Evolutionary conservation across 2,888 invertebrate genomes (phyloP).

Genomic region (Synanthedon tipuliformis): DNA sequence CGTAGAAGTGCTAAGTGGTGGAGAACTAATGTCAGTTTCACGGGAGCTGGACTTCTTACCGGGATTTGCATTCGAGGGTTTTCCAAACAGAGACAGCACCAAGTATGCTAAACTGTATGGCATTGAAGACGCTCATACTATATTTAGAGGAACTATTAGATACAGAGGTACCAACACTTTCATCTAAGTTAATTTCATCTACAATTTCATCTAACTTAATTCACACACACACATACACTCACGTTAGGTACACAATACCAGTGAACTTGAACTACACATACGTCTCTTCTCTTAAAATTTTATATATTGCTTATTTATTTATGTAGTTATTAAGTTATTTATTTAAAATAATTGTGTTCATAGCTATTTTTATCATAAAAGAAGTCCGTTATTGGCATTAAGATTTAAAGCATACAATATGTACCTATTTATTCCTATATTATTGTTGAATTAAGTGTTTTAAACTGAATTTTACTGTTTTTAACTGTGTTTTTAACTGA

Average conservation of each 20-base stretch:
- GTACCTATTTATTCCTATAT: no score
- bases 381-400: no score
- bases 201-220: no score
- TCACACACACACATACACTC: no score
- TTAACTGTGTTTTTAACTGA: no score
- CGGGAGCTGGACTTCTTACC: conserved; percentile 90
- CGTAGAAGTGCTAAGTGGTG: conserved; percentile 90
- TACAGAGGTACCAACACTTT: conserved; percentile 72
- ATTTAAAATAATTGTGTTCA: background rate
- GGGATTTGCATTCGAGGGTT: conserved; percentile 96
- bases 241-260: background rate
- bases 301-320: background rate
- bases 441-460: no score
- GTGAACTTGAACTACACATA: no score
- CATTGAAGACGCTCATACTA: conserved; percentile 86
- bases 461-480: no score
- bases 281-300: background rate
- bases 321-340: no score
- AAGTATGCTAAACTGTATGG: conserved; percentile 89
- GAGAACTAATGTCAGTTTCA: conserved; percentile 86
- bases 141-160: conserved; percentile 93
- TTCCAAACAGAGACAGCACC: conserved; percentile 96
- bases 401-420: no score
- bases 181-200: no score
- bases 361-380: no score